Conservation (phyloP, 2,113 vertebrate genomes). For the Erpornis zantholeuca region DNA sequence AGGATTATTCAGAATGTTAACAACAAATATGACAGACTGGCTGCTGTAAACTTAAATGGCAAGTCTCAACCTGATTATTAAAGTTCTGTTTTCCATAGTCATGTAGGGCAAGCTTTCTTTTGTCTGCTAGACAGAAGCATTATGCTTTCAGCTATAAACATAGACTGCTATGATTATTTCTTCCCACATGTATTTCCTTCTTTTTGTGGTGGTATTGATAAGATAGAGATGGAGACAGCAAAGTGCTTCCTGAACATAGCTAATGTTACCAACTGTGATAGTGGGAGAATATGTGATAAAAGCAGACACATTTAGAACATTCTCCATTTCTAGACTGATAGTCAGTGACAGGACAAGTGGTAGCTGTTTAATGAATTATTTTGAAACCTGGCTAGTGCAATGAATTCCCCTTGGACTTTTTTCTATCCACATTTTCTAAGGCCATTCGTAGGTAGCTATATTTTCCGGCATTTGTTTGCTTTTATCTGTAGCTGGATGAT, state of each 20-base stretch:
- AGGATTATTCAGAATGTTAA: constrained; percentile 70
- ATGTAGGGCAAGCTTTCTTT: background rate
- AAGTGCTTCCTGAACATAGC: constrained; percentile 36
- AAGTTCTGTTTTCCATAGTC: constrained; percentile 40
- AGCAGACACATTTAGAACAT: constrained; percentile 48
- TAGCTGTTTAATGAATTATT: constrained; percentile 56
- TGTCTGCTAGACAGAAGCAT: constrained; percentile 31
- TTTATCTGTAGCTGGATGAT: background rate
- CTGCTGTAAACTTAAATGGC: constrained; percentile 58
- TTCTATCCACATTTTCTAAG: background rate
- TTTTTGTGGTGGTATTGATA: constrained; percentile 34
- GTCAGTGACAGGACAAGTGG: constrained; percentile 37
- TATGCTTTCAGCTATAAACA: constrained; percentile 22
- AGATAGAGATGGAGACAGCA: constrained; percentile 8
- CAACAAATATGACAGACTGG: constrained; percentile 58
- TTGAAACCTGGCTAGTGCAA: background rate
- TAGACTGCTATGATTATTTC: constrained; percentile 1
- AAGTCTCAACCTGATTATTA: constrained; percentile 63
- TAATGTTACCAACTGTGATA: constrained; percentile 8
- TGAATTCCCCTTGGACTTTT: background rate
- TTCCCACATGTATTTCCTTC: background rate
- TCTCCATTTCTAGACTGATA: constrained; percentile 41
- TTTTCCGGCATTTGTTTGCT: background rate
- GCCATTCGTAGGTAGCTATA: background rate
- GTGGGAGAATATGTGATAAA: background rate